Evolutionary conservation across 2,113 vertebrate genomes (phyloP).

Genomic region (Merops nubicus): DNA sequence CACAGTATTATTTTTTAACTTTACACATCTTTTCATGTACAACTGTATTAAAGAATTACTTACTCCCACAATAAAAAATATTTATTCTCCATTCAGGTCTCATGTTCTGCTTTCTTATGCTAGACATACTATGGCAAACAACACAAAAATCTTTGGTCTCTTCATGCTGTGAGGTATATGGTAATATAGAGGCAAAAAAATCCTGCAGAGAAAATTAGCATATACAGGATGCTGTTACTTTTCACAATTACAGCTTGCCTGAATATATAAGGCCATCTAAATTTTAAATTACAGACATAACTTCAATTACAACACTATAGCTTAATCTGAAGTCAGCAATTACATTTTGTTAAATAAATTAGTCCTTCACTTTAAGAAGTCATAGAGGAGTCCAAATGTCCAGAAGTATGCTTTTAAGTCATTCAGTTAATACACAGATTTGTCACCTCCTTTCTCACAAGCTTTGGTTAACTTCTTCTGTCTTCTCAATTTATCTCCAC

Average conservation of each 20-base stretch:
- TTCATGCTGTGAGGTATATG: not conserved
- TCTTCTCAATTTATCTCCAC: not conserved
- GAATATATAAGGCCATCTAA: not conserved
- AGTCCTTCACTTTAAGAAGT: not conserved
- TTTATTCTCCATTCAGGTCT: not conserved
- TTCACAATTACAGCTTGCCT: not conserved
- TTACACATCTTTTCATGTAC: not conserved
- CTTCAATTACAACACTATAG: not conserved
- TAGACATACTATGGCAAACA: not conserved
- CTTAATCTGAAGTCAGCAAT: not conserved
- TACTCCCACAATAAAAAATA: not conserved
- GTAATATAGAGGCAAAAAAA: not conserved
- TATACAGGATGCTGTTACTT: not conserved
- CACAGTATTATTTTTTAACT: not conserved
- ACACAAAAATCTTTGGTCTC: not conserved
- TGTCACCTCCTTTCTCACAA: not conserved
- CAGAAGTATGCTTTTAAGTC: not conserved
- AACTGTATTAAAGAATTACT: not conserved
- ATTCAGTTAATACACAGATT: not conserved
- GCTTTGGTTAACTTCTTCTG: not conserved
- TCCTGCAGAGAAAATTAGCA: not conserved
- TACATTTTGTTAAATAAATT: not conserved
- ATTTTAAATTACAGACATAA: not conserved
- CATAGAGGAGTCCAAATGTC: not conserved
- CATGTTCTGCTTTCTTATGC: not conserved